Evolutionary conservation across 2,113 vertebrate species (phyloP).

Genomic region (Nothocercus nigrocapillus): DNA sequence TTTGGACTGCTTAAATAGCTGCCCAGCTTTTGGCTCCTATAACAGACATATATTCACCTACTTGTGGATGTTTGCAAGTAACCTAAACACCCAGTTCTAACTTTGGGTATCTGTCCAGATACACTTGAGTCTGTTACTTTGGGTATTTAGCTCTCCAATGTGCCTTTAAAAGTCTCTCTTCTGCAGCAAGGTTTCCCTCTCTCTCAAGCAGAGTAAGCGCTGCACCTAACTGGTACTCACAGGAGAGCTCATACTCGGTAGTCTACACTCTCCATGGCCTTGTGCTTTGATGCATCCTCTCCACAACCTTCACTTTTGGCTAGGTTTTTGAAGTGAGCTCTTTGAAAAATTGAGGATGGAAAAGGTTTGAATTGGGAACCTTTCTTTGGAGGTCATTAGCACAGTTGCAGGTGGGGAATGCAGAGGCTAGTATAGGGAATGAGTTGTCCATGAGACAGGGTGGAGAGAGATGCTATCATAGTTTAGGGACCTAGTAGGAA

Average conservation of each 20-base stretch:
- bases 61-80: not conserved
- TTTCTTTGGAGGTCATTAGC: not conserved
- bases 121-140: not conserved
- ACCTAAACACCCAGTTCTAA: not conserved
- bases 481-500: not conserved
- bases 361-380: not conserved
- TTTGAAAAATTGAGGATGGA: not conserved
- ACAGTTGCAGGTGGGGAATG: not conserved
- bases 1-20: not conserved
- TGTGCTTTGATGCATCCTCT: rapidly evolving
- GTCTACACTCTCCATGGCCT: not conserved
- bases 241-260: not conserved
- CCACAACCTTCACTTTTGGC: not conserved
- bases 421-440: not conserved
- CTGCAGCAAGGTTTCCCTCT: not conserved
- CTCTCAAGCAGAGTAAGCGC: not conserved
- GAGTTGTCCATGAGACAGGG: not conserved
- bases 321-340: not conserved
- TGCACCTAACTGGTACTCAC: not conserved
- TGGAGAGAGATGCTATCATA: not conserved
- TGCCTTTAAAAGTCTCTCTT: not conserved
- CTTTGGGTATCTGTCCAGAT: not conserved
- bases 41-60: rapidly evolving
- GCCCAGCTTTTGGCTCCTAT: not conserved
- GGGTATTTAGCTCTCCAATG: not conserved